A percentile compares a stretch with the other conserved stretches of the same genome.
phyloP scores from a whole-genome alignment of 2,113 vertebrate species.

The Anser brachyrhynchus region DNA sequence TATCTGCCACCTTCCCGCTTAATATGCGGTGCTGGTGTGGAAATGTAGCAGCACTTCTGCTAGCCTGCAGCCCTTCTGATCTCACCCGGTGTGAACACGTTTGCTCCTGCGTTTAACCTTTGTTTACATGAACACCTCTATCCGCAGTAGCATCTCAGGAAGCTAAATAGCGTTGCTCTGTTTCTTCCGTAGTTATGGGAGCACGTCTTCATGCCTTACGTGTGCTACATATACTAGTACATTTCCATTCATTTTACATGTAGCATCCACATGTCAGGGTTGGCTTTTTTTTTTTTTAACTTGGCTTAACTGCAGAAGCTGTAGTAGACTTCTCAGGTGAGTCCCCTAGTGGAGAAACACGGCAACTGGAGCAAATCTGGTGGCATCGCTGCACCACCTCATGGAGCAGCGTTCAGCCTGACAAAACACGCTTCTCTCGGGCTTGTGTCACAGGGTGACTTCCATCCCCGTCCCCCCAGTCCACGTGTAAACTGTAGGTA shows the following conservation, averaged over 20 bases:
- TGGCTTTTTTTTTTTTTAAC: neutral
- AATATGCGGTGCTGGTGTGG: neutral
- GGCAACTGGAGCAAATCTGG: neutral
- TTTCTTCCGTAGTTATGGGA: neutral
- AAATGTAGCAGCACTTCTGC: neutral
- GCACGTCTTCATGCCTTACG: neutral
- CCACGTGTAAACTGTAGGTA: neutral
- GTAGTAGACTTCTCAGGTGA: conserved; percentile 54
- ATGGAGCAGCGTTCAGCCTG: neutral
- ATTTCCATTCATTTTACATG: conserved; percentile 67
- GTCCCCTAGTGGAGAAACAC: conserved; percentile 66
- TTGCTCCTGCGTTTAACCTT: neutral
- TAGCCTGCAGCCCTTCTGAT: neutral
- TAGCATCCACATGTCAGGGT: conserved; percentile 51
- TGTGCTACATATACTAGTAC: conserved; percentile 54
- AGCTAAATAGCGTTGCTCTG: neutral
- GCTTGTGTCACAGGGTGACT: neutral
- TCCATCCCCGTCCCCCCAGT: accelerated
- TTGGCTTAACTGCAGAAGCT: conserved; percentile 46
- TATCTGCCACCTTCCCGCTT: conserved; percentile 8
- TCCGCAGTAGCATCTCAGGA: neutral
- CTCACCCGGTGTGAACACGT: neutral
- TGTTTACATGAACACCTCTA: neutral
- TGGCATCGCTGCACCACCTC: conserved; percentile 38
- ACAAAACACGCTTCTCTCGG: neutral